These are phyloP conservation scores for Halcyon chelicuti DNA, from an alignment of 2,797 vertebrate species.

Conservation along the genomic window DNA sequence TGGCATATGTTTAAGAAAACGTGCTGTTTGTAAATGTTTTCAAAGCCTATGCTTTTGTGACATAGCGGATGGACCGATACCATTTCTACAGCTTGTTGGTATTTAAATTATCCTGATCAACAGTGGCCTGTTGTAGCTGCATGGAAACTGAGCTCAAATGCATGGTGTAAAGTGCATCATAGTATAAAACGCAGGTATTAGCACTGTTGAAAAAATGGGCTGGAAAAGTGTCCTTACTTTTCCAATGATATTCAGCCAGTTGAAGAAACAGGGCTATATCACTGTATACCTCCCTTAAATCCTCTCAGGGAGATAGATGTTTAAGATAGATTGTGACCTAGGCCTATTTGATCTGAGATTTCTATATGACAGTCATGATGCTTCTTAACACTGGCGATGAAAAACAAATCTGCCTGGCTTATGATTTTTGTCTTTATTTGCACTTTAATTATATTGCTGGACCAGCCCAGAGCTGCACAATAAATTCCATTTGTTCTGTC, in stretches of 20 bases:
- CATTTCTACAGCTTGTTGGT: slow-evolving; percentile 10
- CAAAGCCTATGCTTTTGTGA: background rate
- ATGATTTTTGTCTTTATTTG: slow-evolving; percentile 63
- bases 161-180: background rate
- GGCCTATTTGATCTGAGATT: slow-evolving; percentile 53
- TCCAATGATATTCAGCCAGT: slow-evolving; percentile 53
- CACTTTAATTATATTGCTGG: slow-evolving; percentile 74
- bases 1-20: background rate
- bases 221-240: slow-evolving; percentile 68
- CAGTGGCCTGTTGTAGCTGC: background rate
- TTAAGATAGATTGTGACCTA: slow-evolving; percentile 51
- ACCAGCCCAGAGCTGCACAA: slow-evolving; percentile 53
- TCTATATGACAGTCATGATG: slow-evolving; percentile 30
- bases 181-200: background rate
- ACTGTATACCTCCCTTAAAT: slow-evolving; percentile 68
- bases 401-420: slow-evolving; percentile 56
- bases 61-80: background rate
- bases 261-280: slow-evolving; percentile 71
- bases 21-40: slow-evolving; percentile 11
- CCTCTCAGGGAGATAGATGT: slow-evolving; percentile 75
- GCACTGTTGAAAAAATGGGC: slow-evolving; percentile 36
- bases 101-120: slow-evolving; percentile 8
- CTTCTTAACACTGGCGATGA: slow-evolving; percentile 8
- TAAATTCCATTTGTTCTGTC: slow-evolving; percentile 7
- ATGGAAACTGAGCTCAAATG: slow-evolving; percentile 36